These are phyloP conservation scores for Erpobdella octoculata DNA, from an alignment of 2,888 invertebrate genomes.

Conservation along the genomic window DNA sequence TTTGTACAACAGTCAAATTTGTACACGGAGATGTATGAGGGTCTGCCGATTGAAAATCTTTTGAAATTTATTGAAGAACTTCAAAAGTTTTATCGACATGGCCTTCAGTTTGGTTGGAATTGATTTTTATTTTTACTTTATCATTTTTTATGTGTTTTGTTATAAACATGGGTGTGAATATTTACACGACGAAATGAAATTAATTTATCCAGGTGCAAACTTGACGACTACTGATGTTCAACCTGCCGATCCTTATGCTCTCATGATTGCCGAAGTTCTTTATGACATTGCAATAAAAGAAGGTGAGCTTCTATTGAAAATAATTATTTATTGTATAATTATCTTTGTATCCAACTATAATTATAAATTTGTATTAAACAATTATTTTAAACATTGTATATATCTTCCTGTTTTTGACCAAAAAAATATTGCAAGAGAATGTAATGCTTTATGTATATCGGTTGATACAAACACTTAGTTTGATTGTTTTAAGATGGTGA, in stretches of 20 bases:
- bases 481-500: no score
- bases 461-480: no score
- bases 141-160: not conserved
- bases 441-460: no score
- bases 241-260: constrained; percentile 66
- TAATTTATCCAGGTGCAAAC: constrained; percentile 33
- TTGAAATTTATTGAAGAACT: not conserved
- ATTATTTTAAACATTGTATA: not conserved
- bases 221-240: constrained; percentile 53
- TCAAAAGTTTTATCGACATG: not conserved
- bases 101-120: not conserved
- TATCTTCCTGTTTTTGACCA: no score
- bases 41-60: not conserved
- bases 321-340: no score
- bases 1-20: not conserved
- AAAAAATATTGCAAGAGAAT: no score
- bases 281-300: constrained; percentile 46
- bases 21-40: not conserved
- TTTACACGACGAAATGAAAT: no score
- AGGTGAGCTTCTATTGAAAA: no score
- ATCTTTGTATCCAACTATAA: no score
- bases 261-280: constrained; percentile 69
- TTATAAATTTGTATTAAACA: not conserved
- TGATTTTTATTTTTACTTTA: not conserved
- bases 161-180: no score